Percentiles rank a stretch among this genome's conserved stretches.
Evolutionary conservation across 2,113 vertebrate genomes (phyloP).

Genomic region (Xenus cinereus): DNA sequence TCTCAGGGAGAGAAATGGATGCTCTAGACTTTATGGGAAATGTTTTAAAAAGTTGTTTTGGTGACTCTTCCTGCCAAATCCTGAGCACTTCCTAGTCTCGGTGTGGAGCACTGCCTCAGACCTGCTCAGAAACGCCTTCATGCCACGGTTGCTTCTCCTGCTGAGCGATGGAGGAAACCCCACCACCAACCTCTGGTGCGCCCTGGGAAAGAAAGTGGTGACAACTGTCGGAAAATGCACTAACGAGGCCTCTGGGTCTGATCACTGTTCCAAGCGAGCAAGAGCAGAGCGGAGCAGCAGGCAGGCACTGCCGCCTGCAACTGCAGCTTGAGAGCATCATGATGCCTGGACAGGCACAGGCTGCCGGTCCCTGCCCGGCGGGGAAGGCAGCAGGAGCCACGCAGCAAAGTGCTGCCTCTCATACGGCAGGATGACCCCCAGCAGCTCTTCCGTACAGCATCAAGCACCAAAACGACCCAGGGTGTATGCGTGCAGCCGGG

Average conservation of each 20-base stretch:
- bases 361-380: background rate
- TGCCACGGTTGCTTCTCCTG: background rate
- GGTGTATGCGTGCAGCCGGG: fast-evolving
- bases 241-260: background rate
- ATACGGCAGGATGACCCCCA: background rate
- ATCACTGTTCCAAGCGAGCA: background rate
- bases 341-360: fast-evolving
- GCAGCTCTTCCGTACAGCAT: background rate
- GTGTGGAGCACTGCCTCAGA: background rate
- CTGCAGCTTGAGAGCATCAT: background rate
- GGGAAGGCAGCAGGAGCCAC: background rate
- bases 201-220: background rate
- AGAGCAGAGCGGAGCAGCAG: background rate
- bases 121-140: background rate
- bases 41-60: background rate
- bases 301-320: background rate
- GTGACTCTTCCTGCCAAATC: background rate
- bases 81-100: background rate
- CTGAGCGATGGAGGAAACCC: background rate
- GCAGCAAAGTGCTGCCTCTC: background rate
- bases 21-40: background rate
- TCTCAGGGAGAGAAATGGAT: background rate
- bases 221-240: fast-evolving
- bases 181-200: fast-evolving
- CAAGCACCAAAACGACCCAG: background rate